Percentiles rank a stretch among this genome's conserved stretches.
phyloP scores from a whole-genome alignment of 2,888 invertebrate species.

The Acleris literana region DNA sequence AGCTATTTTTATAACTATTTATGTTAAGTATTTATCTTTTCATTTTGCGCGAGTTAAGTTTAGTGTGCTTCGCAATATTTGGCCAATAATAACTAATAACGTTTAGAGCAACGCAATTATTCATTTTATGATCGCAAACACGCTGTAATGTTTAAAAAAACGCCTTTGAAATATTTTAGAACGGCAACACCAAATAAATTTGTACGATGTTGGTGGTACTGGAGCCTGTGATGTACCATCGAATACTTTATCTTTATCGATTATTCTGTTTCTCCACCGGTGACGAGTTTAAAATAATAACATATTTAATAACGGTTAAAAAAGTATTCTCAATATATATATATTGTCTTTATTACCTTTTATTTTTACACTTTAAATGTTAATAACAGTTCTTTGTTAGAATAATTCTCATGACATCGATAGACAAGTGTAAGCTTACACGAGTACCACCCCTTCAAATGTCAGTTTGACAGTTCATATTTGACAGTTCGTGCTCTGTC shows the following conservation, averaged over 20 bases:
- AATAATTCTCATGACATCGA: not conserved
- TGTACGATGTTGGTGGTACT: slow-evolving; percentile 4
- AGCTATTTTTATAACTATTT: no score
- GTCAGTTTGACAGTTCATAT: slow-evolving; percentile 38
- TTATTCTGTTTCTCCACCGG: no score
- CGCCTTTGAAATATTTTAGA: not conserved
- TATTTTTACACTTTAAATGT: no score
- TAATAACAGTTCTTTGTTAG: no score
- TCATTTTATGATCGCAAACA: not conserved
- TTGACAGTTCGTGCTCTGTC: slow-evolving; percentile 43
- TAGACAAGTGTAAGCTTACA: not conserved
- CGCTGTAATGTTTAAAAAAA: slow-evolving; percentile 13
- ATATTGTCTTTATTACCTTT: no score
- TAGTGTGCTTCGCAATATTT: no score
- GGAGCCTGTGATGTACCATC: slow-evolving; percentile 5
- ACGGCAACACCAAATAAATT: slow-evolving; percentile 2
- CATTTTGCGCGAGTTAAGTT: no score
- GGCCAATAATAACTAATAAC: not conserved
- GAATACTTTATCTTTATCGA: not conserved
- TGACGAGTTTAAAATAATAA: no score
- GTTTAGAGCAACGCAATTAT: no score
- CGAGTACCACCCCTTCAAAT: slow-evolving; percentile 12
- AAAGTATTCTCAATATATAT: no score
- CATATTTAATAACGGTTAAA: no score
- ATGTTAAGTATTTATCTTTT: no score